A percentile compares a stretch with the other conserved stretches of the same genome.
Evolutionary conservation across 1,140 invertebrate genomes (phyloP).

Genomic region (Lerema accius): DNA sequence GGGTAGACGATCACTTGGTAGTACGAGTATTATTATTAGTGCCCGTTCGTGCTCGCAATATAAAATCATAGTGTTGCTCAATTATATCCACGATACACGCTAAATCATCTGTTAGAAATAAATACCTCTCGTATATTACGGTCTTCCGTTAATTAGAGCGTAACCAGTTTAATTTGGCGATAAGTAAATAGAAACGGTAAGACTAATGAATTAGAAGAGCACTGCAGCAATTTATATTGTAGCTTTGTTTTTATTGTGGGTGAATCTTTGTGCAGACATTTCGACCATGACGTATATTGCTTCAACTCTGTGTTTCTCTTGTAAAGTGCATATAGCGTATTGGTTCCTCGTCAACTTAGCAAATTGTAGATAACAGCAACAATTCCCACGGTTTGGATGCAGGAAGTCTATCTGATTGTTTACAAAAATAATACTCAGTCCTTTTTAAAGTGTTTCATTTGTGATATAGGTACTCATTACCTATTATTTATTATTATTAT

Average conservation of each 20-base stretch:
- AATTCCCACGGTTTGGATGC: too few relatives aligned
- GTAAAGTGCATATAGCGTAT: too few relatives aligned
- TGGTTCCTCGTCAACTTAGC: too few relatives aligned
- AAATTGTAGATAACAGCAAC: too few relatives aligned
- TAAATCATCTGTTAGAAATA: slow-evolving; percentile 6
- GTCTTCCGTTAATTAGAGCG: slow-evolving; percentile 6
- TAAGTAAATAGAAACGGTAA: neutral
- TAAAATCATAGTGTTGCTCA: slow-evolving; percentile 35
- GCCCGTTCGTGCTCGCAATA: slow-evolving; percentile 33
- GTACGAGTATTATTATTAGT: slow-evolving; percentile 47
- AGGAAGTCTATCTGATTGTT: too few relatives aligned
- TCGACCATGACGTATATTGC: neutral
- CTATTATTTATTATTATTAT: too few relatives aligned
- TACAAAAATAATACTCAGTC: too few relatives aligned
- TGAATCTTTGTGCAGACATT: neutral
- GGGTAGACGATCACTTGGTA: slow-evolving; percentile 42
- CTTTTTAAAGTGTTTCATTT: too few relatives aligned
- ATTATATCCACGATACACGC: slow-evolving; percentile 22
- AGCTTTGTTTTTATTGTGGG: neutral
- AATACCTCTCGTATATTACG: slow-evolving; percentile 10
- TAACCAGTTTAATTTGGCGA: slow-evolving; percentile 11
- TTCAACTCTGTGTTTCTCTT: too few relatives aligned
- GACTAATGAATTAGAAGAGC: neutral
- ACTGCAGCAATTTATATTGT: neutral
- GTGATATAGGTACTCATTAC: too few relatives aligned